These are phyloP conservation scores for Craseonycteris thonglongyai DNA, from an alignment of 2,113 vertebrate genomes.

Conservation along the genomic window DNA sequence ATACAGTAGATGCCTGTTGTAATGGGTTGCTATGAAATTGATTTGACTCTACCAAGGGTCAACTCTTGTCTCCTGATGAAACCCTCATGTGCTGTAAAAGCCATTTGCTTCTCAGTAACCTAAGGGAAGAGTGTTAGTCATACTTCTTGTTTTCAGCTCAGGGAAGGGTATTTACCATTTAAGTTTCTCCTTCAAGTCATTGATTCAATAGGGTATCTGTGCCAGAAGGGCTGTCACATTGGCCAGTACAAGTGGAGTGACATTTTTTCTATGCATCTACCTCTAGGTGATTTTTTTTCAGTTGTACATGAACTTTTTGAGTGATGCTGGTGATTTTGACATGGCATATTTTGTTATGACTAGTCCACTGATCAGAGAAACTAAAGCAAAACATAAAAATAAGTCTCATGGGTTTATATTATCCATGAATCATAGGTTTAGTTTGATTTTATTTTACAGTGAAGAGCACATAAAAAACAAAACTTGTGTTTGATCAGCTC, in stretches of 20 bases:
- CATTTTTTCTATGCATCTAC: not conserved
- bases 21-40: constrained; percentile 53
- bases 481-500: not conserved
- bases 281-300: not conserved
- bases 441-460: not conserved
- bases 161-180: not conserved
- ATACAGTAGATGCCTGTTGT: constrained; percentile 21
- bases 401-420: not conserved
- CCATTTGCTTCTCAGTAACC: constrained; percentile 10
- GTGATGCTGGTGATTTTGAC: not conserved
- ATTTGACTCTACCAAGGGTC: constrained; percentile 56
- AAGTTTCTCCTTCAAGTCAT: not conserved
- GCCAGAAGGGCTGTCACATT: not conserved
- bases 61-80: constrained; percentile 28
- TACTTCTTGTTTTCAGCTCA: not conserved
- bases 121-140: constrained; percentile 23
- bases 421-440: not conserved
- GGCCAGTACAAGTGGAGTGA: not conserved
- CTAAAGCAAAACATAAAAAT: constrained; percentile 18
- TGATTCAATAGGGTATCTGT: not conserved
- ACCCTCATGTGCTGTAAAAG: constrained; percentile 23
- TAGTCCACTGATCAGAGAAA: not conserved
- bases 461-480: not conserved
- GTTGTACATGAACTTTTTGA: constrained; percentile 11
- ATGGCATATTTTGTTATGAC: not conserved